A percentile compares a stretch with the other conserved stretches of the same genome.
These are phyloP conservation scores for Lasioglossum villosulum DNA, from an alignment of 2,888 invertebrate genomes.

Conservation along the genomic window DNA sequence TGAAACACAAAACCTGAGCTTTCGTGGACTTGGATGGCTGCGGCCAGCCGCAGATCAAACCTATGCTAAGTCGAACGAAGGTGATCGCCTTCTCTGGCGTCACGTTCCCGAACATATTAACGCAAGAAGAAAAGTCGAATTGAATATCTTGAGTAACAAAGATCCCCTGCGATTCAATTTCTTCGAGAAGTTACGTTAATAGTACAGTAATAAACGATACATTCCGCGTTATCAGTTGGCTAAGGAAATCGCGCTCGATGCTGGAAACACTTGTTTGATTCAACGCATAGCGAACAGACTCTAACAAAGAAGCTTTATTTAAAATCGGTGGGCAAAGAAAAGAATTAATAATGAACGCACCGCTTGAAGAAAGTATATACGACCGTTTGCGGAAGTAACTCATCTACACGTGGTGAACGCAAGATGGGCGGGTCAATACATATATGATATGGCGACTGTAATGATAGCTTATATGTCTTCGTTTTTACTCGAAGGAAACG, in stretches of 20 bases:
- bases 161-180: not conserved
- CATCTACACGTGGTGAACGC: no score
- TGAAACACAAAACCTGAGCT: slow-evolving; percentile 12
- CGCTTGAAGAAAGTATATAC: not conserved
- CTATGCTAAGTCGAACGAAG: slow-evolving; percentile 54
- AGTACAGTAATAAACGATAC: not conserved
- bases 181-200: not conserved
- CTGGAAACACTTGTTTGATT: not conserved
- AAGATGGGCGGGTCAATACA: not conserved
- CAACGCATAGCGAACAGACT: not conserved
- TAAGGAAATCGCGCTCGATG: not conserved
- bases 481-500: not conserved
- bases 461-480: not conserved
- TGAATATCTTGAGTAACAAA: not conserved
- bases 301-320: not conserved
- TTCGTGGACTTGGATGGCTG: slow-evolving; percentile 29
- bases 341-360: not conserved
- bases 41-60: slow-evolving; percentile 59
- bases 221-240: not conserved
- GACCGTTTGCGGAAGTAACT: not conserved
- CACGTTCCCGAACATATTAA: slow-evolving; percentile 8
- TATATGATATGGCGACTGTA: not conserved
- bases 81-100: slow-evolving; percentile 47
- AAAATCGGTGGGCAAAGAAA: not conserved
- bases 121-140: not conserved